phyloP scores from a whole-genome alignment of 92 coral and sea anemone species.

The Umimayanthus chanpuru region DNA sequence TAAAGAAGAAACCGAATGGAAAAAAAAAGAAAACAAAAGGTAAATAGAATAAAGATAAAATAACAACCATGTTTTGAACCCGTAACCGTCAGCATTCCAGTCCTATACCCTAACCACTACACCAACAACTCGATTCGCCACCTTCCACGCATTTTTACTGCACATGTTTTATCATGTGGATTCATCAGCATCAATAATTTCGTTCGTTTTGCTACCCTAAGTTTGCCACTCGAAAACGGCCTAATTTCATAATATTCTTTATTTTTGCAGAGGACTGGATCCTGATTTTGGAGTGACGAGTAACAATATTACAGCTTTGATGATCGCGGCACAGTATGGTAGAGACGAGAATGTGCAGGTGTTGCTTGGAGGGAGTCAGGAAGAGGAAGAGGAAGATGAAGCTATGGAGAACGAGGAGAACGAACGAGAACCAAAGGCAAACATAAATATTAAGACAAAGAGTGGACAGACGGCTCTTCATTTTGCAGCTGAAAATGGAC shows the following conservation, averaged over 20 bases:
- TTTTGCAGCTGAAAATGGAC: slow-evolving; percentile 35
- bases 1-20: too few relatives aligned
- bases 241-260: neutral
- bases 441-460: slow-evolving; percentile 16
- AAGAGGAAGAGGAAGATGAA: slow-evolving; percentile 36
- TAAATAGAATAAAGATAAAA: too few relatives aligned
- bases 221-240: too few relatives aligned
- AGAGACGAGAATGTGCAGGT: slow-evolving; percentile 28
- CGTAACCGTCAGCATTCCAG: too few relatives aligned
- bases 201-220: too few relatives aligned
- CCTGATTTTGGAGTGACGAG: slow-evolving; percentile 12
- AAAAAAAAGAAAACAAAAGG: too few relatives aligned
- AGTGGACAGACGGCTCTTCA: slow-evolving; percentile 36
- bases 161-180: too few relatives aligned
- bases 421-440: slow-evolving; percentile 16
- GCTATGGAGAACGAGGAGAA: slow-evolving; percentile 22
- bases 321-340: slow-evolving; percentile 38
- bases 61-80: too few relatives aligned
- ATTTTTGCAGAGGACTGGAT: slow-evolving; percentile 17
- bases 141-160: too few relatives aligned
- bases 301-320: slow-evolving; percentile 21
- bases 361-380: neutral
- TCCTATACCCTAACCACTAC: too few relatives aligned
- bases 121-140: too few relatives aligned
- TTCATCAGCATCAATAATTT: too few relatives aligned